These are phyloP conservation scores for Hafferia zeledoni DNA, from an alignment of 2,797 vertebrate genomes.

Conservation along the genomic window DNA sequence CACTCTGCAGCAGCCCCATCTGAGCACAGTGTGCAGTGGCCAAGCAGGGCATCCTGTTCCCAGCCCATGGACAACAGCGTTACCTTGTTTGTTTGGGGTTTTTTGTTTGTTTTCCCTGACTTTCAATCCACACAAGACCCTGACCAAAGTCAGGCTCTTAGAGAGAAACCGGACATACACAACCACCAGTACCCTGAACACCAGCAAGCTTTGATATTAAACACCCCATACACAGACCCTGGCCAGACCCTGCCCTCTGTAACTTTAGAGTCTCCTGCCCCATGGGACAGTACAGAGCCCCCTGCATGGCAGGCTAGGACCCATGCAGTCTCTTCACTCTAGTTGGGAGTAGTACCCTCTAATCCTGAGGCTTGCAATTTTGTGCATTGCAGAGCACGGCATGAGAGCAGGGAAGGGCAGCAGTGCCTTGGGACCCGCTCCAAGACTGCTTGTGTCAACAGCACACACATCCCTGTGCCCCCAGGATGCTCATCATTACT, in stretches of 20 bases:
- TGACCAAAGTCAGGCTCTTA: rapidly evolving
- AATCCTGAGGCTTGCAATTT: background rate
- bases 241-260: background rate
- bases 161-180: background rate
- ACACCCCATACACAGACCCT: background rate
- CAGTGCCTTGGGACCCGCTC: background rate
- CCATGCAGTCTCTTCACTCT: background rate
- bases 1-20: background rate
- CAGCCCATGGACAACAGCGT: background rate
- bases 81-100: background rate
- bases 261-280: background rate
- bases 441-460: rapidly evolving
- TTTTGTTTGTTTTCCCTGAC: background rate
- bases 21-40: rapidly evolving
- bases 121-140: background rate
- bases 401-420: background rate
- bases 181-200: background rate
- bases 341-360: background rate
- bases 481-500: rapidly evolving
- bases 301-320: background rate
- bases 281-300: background rate
- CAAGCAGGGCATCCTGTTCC: background rate
- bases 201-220: background rate
- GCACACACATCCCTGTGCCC: background rate
- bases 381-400: background rate